Evolutionary conservation across 1,140 invertebrate genomes (phyloP).

Genomic region (Drosophila melanogaster): DNA sequence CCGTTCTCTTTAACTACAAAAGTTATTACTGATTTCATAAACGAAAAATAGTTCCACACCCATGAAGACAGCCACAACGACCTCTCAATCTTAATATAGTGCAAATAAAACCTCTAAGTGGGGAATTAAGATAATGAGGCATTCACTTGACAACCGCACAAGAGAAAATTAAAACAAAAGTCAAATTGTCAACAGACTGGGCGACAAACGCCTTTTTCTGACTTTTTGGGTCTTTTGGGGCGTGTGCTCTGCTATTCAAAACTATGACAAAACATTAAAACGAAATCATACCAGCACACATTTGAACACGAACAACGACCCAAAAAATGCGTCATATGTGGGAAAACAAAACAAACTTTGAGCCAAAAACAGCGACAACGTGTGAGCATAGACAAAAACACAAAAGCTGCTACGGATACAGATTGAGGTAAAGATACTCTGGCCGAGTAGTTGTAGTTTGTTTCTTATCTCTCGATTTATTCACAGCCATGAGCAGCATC

Average conservation of each 20-base stretch:
- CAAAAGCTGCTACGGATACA: constrained; percentile 18
- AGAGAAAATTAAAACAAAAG: constrained; percentile 31
- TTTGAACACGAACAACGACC: constrained; percentile 32
- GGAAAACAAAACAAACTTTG: constrained; percentile 17
- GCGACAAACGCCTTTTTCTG: constrained; percentile 7
- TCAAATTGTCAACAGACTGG: constrained; percentile 41
- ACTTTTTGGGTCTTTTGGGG: constrained; percentile 14
- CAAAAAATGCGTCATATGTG: constrained; percentile 40
- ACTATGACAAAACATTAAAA: constrained; percentile 38
- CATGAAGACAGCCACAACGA: not conserved
- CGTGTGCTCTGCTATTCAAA: constrained; percentile 10
- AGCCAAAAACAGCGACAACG: constrained; percentile 32
- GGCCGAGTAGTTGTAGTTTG: not conserved
- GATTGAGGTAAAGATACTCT: constrained; percentile 14
- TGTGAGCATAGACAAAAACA: constrained; percentile 32
- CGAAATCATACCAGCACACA: constrained; percentile 37
- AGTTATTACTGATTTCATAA: not conserved
- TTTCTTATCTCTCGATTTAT: constrained; percentile 5
- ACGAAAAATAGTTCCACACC: not conserved
- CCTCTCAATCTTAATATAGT: constrained; percentile 7
- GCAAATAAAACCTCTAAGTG: constrained; percentile 22
- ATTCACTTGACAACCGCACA: constrained; percentile 28
- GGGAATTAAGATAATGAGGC: constrained; percentile 29
- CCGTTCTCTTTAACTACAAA: not conserved
- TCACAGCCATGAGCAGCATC: constrained; percentile 16